phyloP scores from a whole-genome alignment of 2,113 vertebrate genomes.

The Nymphicus hollandicus region DNA sequence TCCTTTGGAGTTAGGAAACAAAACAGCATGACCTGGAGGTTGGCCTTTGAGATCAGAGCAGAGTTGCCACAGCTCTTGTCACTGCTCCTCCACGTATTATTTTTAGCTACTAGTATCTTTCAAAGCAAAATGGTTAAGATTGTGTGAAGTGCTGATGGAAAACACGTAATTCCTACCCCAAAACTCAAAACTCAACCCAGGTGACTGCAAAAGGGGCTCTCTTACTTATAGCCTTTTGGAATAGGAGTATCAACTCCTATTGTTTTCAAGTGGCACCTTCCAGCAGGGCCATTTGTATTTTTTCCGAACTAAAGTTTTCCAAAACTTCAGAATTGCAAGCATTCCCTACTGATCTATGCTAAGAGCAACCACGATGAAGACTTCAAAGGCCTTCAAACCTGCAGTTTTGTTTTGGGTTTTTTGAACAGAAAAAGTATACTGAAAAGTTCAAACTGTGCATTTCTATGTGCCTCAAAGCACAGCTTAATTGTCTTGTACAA shows the following conservation, averaged over 20 bases:
- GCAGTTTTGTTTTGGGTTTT: not conserved
- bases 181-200: not conserved
- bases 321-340: not conserved
- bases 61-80: not conserved
- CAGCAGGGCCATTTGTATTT: not conserved
- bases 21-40: not conserved
- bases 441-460: not conserved
- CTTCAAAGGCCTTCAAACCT: slow-evolving; percentile 1
- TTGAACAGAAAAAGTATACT: not conserved
- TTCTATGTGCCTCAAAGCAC: not conserved
- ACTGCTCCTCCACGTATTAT: not conserved
- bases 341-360: not conserved
- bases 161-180: not conserved
- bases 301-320: not conserved
- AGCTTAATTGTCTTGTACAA: not conserved
- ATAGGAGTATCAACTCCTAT: not conserved
- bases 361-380: not conserved
- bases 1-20: not conserved
- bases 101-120: not conserved
- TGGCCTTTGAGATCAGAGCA: not conserved
- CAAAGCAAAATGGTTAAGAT: not conserved
- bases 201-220: not conserved
- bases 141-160: not conserved
- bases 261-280: not conserved
- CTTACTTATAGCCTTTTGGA: not conserved